phyloP scores from a whole-genome alignment of 2,113 vertebrate genomes.

The Neodontobutis hainanensis region DNA sequence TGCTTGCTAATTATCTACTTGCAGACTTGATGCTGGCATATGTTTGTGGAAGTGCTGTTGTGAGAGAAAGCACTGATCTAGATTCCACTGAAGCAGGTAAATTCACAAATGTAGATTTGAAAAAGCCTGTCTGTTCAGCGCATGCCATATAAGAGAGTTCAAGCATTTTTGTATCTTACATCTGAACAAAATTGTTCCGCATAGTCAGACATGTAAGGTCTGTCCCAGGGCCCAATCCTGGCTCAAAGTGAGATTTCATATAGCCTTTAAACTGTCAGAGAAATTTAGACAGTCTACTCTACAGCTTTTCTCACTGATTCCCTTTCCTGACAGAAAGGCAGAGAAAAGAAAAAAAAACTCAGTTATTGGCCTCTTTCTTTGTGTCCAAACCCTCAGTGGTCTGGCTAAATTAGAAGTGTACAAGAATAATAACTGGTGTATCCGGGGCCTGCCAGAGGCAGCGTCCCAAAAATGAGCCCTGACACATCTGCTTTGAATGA shows the following conservation, averaged over 20 bases:
- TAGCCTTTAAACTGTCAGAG: too few relatives aligned
- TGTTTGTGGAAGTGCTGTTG: conserved; percentile 62
- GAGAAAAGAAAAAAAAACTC: conserved; percentile 35
- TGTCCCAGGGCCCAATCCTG: too few relatives aligned
- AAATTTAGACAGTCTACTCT: conserved; percentile 10
- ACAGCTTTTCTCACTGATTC: conserved; percentile 34
- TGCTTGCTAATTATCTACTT: conserved; percentile 73
- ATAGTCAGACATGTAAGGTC: too few relatives aligned
- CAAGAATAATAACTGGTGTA: conserved; percentile 75
- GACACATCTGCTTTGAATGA: conserved; percentile 79
- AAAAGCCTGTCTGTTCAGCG: conserved; percentile 32
- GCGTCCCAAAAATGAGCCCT: conserved; percentile 72
- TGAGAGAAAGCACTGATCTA: conserved; percentile 46
- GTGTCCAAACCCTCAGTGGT: conserved; percentile 69
- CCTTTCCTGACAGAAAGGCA: conserved; percentile 44
- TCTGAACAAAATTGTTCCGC: too few relatives aligned
- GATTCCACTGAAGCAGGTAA: conserved; percentile 53
- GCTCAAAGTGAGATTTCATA: too few relatives aligned
- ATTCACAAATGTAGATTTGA: conserved; percentile 37
- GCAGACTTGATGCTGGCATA: conserved; percentile 54
- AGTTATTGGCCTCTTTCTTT: conserved; percentile 65
- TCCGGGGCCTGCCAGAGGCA: conserved; percentile 70
- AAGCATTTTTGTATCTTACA: too few relatives aligned
- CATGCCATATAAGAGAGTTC: neutral
- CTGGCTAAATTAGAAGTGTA: conserved; percentile 68